Base-by-base conservation (phyloP, 2,113 vertebrate species). In the Sarotherodon lohbergeri region DNA sequence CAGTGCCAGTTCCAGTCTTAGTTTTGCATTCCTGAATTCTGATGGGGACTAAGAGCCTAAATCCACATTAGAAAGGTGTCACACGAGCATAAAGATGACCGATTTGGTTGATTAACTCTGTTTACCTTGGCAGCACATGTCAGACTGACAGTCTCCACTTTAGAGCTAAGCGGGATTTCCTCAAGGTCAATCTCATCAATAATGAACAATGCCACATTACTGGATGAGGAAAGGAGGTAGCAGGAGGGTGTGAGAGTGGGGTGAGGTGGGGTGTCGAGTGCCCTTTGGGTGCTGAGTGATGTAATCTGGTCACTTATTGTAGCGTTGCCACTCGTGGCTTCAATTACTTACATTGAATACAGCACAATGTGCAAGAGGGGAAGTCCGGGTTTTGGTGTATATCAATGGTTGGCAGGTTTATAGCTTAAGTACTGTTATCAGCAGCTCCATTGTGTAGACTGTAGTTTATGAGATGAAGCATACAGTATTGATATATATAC, bases 101-200 rank as follows among this genome's bases (percentile, higher is more conserved):
- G 82, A 89, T 85, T 88, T 88, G 83, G 88, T 93, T 89, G 89
- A 93, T 95, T 94, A 84, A 88, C 83, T 34, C 50, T 95, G 94
- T 96, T 96, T 94, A 88, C 87, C 90, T 96, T 96, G 94, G 95
- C 93, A 34, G 39, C 46, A 7, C 84, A 85, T 19, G 7, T 89
- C 89, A 95, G 95, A 96, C 95, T 86, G 88, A 92, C 90, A 83
- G 94, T 83, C 95, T 94, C 94, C 92, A 86, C 90, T 81, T 48
- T 34, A 36, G 80, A 68, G 43, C 82, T 83, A 79, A 50, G 13
- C 88, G 93, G 95, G 93, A 94, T 95, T 96, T 96, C 94, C 95
- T 95, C 87, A 84, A 89, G 90, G 91, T 89, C 91, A 84, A 81
- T 66, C 54, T 94, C 94, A 94, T 94, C 88, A 88, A 93, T 91